Base-by-base conservation (phyloP, 2,888 invertebrate species). In the Cephus spinipes region DNA sequence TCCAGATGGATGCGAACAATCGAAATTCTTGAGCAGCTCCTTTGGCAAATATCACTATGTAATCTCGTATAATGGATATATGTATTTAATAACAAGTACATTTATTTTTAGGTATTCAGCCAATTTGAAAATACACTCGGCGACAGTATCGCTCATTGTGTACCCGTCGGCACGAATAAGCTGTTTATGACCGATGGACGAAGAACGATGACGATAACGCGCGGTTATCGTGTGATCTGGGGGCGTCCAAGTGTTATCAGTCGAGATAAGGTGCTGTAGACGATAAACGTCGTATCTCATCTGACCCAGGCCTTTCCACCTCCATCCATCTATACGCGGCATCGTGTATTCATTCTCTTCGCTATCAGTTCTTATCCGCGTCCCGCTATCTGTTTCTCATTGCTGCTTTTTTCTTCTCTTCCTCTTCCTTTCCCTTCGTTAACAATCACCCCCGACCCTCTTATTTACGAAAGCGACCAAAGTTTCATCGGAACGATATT, bases 231-330 rank as follows among this genome's bases (percentile, higher is more conserved):
- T 87, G 83, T 89, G 89, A 91, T 91, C 91, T 91, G 91, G 91
- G 91, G 91, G 91, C 91, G 91, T 91, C 86, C 86, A 87, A 90
- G 88, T 90, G 90, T 90, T 91, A 91, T 91, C 91, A 77, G 75
- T 71, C 76, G 76, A 74, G 85, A 90, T 88, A 89, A 87, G 85
- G 86, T 84, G 85, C 86, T 81, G 83, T 79, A 85, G 85, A 83
- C 84, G 89, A 87, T 88, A 89, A 81, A 83, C 86, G 83, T 82
- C 84, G 81, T 83, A 90, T 91, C 91, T 90, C 90, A 88, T 90
- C 89, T 90, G 90, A 91, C 91, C 91, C 90, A 89, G 89, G 87
- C 88, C 87, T 87, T 83, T 87, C 85, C 85, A 85, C 84, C 81
- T 85, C 83, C 79, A 82, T 82, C 80, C 74, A 77, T 77, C 77